phyloP scores from a whole-genome alignment of 2,113 vertebrate species.

The Boulengerochromis microlepis region DNA sequence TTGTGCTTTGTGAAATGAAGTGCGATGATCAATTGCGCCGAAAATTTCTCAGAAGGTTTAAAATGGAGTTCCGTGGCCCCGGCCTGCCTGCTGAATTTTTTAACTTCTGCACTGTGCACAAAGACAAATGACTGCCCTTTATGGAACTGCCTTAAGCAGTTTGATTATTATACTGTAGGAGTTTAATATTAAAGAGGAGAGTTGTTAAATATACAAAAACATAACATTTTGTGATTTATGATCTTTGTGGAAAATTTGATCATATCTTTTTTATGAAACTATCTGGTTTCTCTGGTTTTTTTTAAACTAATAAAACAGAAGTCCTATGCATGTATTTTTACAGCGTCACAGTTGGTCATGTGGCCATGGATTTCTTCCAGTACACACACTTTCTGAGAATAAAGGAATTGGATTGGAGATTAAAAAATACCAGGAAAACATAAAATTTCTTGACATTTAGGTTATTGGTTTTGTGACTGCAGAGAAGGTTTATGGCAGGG shows the following conservation, averaged over 20 bases:
- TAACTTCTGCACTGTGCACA: conserved; percentile 18
- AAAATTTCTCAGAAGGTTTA: conserved; percentile 55
- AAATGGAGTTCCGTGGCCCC: conserved; percentile 45
- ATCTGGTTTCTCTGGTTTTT: neutral
- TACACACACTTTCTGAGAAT: conserved; percentile 17
- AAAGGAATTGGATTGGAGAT: conserved; percentile 43
- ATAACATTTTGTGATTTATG: conserved; percentile 22
- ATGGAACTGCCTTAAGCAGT: conserved; percentile 34
- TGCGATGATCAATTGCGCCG: conserved; percentile 60
- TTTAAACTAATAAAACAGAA: neutral
- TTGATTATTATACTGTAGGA: conserved; percentile 33
- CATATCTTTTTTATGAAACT: neutral
- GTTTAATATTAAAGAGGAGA: conserved; percentile 40
- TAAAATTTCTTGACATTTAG: conserved; percentile 52
- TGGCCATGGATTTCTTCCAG: conserved; percentile 43
- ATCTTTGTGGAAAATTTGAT: conserved; percentile 43
- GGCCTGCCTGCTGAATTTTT: conserved; percentile 50
- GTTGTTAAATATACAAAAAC: conserved; percentile 42
- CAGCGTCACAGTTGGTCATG: conserved; percentile 37
- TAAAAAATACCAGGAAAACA: conserved; percentile 53
- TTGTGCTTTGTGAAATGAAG: conserved; percentile 52
- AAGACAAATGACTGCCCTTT: conserved; percentile 53
- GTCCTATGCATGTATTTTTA: conserved; percentile 29
- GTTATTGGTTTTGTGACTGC: conserved; percentile 46
- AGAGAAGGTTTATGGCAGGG: conserved; percentile 40